Evolutionary conservation across 2,888 invertebrate genomes (phyloP), one percentile per base, ranked within the genome.

Genomic region (Dicroscelio sp.): DNA sequence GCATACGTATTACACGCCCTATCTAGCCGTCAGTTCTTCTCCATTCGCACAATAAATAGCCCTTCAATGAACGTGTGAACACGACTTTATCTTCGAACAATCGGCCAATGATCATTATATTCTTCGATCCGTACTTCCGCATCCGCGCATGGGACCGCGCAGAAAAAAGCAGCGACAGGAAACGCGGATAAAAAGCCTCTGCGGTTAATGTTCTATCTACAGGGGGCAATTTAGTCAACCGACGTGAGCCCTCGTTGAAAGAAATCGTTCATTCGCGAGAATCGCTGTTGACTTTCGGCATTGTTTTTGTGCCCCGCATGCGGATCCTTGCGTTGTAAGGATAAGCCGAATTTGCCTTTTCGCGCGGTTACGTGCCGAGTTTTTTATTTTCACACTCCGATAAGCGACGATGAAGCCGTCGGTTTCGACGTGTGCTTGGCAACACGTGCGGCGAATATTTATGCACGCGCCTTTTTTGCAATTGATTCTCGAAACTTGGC

Each of bases 1-100:
- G n/a, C n/a, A 55, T 52, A 31, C 60, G n/a, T 35, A 65, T 73
- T 86, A 80, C 52, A 67, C 58, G 63, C 78, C 27, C 38, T 6
- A 38, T 38, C 6, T 38, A 30, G 20, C n/a, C 65, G 33, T 63
- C 58, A 75, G 71, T 79, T 89, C 76, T 79, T 79, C 69, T 79
- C 23, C 71, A 79, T 67, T 90, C 65, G 65, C 25, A 43, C 67
- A 75, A 65, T 52, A 84, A 90, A 85, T 85, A 78, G 86, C 73
- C 73, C 78, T 88, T 91, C 83, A 86, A 88, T 91, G 86, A 88
- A 86, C 91, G 86, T 86, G 88, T 84, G 91, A 91, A 83, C 83
- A 83, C n/a, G 31, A 63, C 43, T 88, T 88, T 75, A 83, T 86
- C 38, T 52, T 73, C 63, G 88, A 86, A 91, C 88, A 88, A 88